phyloP scores from a whole-genome alignment of 1,140 invertebrate species.

The Drosophila truncata region DNA sequence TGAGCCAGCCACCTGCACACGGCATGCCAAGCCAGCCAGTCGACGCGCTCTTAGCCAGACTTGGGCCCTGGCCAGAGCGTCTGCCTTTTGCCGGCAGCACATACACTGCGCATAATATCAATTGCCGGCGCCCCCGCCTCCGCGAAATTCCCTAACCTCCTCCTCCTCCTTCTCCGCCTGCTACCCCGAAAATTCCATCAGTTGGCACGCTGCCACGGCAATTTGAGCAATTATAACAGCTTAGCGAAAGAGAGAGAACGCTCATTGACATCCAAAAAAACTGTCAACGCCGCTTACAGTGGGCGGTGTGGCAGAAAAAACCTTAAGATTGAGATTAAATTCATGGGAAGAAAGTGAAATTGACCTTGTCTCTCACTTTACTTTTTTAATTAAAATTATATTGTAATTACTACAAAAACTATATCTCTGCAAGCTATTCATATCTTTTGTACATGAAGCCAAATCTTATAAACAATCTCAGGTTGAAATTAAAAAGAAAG shows the following conservation, averaged over 20 bases:
- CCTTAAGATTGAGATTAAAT: constrained; percentile 29
- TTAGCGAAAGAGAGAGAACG: constrained; percentile 54
- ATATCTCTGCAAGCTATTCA: background rate
- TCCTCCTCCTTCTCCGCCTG: constrained; percentile 7
- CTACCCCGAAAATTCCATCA: constrained; percentile 24
- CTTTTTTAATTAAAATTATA: background rate
- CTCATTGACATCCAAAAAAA: constrained; percentile 25
- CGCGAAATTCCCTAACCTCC: background rate
- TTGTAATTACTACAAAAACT: too few species aligned
- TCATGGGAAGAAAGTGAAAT: constrained; percentile 38
- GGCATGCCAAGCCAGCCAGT: constrained; percentile 39
- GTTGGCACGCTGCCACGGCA: constrained; percentile 64
- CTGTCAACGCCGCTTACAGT: constrained; percentile 62
- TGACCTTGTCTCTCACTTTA: constrained; percentile 22
- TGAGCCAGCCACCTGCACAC: constrained; percentile 69
- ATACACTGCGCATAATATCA: constrained; percentile 76
- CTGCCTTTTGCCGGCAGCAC: constrained; percentile 29
- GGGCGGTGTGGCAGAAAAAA: constrained; percentile 28
- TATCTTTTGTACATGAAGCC: background rate
- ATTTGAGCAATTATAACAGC: constrained; percentile 75
- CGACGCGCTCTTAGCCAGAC: constrained; percentile 43
- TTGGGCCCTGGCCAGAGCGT: constrained; percentile 47
- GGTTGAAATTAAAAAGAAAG: background rate
- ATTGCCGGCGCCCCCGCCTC: constrained; percentile 13
- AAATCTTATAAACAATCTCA: background rate